These are phyloP conservation scores for Tupaia tana DNA, from an alignment of 2,113 vertebrate genomes.

Conservation along the genomic window DNA sequence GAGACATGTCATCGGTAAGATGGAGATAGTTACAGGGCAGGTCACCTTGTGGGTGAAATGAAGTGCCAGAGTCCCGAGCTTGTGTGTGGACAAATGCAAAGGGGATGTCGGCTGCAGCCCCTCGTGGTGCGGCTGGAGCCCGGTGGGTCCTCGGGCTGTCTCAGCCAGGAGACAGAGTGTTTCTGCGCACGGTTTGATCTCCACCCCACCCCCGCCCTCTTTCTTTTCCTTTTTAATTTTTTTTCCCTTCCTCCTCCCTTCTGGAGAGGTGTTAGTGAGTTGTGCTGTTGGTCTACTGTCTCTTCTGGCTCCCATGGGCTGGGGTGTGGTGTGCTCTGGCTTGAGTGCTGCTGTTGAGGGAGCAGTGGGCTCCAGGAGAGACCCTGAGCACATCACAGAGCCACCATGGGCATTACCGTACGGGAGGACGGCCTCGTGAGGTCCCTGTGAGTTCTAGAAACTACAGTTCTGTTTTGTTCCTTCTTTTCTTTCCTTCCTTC, in stretches of 20 bases:
- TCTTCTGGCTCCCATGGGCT: neutral
- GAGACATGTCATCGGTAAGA: neutral
- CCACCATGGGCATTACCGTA: neutral
- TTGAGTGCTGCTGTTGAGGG: fast-evolving
- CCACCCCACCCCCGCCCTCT: neutral
- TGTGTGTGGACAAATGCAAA: too few species aligned
- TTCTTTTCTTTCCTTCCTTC: too few species aligned
- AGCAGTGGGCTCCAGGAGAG: too few species aligned
- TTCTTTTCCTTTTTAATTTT: neutral
- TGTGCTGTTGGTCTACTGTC: neutral
- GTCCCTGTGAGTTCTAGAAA: neutral
- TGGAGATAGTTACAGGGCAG: neutral
- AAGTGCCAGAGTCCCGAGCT: fast-evolving
- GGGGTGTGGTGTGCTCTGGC: neutral
- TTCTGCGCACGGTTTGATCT: neutral
- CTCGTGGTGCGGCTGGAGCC: fast-evolving
- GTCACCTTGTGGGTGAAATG: neutral
- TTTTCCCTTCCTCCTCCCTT: neutral
- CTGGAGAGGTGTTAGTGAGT: neutral
- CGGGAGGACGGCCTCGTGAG: neutral
- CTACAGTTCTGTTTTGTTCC: neutral
- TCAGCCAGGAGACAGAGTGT: neutral
- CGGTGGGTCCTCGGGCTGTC: fast-evolving
- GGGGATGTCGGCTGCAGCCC: neutral
- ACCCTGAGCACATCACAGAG: neutral